These are phyloP conservation scores for Eupristina koningsbergeri DNA, from an alignment of 1,140 invertebrate genomes.

Conservation along the genomic window DNA sequence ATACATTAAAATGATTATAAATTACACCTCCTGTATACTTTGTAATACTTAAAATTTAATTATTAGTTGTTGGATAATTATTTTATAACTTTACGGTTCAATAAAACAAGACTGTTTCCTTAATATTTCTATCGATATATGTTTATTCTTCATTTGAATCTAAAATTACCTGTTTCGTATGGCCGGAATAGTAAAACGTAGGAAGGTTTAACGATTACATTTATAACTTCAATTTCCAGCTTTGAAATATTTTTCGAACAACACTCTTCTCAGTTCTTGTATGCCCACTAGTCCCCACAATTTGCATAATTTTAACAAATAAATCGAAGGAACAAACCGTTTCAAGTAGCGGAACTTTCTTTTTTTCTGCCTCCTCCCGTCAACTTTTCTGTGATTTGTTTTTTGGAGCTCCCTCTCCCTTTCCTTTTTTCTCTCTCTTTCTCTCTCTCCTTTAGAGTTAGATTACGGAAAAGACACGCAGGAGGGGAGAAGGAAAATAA, in stretches of 20 bases:
- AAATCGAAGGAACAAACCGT: slow-evolving; percentile 20
- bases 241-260: background rate
- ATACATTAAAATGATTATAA: background rate
- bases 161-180: background rate
- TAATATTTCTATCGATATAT: background rate
- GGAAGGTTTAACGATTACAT: background rate
- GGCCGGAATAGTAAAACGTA: background rate
- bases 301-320: slow-evolving; percentile 20
- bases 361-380: background rate
- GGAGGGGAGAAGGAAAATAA: slow-evolving; percentile 31
- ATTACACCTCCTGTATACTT: background rate
- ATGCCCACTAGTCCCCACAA: background rate
- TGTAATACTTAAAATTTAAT: background rate
- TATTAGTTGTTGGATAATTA: background rate
- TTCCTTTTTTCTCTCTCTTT: background rate
- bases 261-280: background rate
- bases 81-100: background rate
- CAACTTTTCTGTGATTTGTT: slow-evolving; percentile 12
- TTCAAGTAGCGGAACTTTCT: background rate
- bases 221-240: background rate
- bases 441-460: background rate
- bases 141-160: background rate
- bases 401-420: background rate
- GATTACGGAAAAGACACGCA: background rate
- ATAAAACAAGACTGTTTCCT: background rate